Conservation (phyloP, 2,113 vertebrate species). For the Empidonax traillii region DNA sequence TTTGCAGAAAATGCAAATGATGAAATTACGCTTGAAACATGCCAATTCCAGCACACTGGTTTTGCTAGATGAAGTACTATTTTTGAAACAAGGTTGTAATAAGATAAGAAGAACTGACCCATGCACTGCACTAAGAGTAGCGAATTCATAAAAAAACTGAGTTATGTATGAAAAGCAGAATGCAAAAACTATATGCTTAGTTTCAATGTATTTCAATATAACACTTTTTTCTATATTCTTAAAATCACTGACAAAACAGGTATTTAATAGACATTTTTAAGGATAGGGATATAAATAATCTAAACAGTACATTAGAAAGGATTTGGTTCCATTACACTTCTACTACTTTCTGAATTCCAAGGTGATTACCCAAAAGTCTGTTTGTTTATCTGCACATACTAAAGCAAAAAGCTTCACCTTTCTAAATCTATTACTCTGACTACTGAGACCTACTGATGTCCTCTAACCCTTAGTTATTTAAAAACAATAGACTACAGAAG, state of each 20-base stretch:
- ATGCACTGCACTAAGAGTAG: background rate
- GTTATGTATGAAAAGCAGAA: background rate
- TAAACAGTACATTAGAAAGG: background rate
- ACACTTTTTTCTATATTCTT: background rate
- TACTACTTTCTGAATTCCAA: background rate
- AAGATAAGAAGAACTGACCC: background rate
- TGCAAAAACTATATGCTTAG: background rate
- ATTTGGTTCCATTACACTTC: background rate
- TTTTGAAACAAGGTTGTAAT: background rate
- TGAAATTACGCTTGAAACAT: background rate
- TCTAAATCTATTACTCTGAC: slow-evolving; percentile 2
- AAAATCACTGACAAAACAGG: background rate
- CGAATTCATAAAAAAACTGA: background rate
- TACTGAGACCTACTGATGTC: background rate
- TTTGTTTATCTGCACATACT: background rate
- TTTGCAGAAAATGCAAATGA: background rate
- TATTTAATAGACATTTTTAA: background rate
- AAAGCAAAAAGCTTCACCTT: background rate
- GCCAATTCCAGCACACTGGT: background rate
- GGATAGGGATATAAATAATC: background rate
- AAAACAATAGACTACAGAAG: slow-evolving; percentile 41
- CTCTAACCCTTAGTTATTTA: slow-evolving; percentile 24
- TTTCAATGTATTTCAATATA: background rate
- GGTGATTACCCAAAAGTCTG: background rate
- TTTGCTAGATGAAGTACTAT: background rate